These are phyloP conservation scores for Catostylus mosaicus DNA, from an alignment of 30 jellyfish, hydroid and myxozoan genomes.

Conservation along the genomic window DNA sequence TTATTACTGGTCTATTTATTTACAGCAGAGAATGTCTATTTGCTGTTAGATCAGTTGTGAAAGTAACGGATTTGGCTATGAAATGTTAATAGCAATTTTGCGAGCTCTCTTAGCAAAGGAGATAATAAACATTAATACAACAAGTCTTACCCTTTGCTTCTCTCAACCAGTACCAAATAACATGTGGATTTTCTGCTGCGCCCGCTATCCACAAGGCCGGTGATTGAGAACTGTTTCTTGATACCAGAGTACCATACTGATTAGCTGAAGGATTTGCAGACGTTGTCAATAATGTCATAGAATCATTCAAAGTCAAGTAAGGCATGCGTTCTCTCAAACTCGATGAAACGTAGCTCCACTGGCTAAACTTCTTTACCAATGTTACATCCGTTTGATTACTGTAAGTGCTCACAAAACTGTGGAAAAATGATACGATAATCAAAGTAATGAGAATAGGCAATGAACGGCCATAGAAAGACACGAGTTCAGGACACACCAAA, in stretches of 20 bases:
- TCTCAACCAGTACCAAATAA: slow-evolving; percentile 95
- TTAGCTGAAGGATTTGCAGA: slow-evolving; percentile 80
- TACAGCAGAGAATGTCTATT: too few relatives aligned
- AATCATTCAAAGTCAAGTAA: slow-evolving; percentile 68
- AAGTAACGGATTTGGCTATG: too few relatives aligned
- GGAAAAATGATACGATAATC: neutral
- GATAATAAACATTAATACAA: neutral
- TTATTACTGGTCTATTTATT: too few relatives aligned
- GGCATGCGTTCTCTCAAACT: slow-evolving; percentile 96
- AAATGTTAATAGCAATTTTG: too few relatives aligned
- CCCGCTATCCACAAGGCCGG: slow-evolving; percentile 94
- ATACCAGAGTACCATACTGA: slow-evolving; percentile 86
- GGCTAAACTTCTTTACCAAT: slow-evolving; percentile 88
- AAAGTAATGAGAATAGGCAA: too few relatives aligned
- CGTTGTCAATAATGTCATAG: slow-evolving; percentile 83
- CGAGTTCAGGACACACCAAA: too few relatives aligned
- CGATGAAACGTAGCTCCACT: slow-evolving; percentile 88
- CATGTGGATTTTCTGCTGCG: slow-evolving; percentile 85
- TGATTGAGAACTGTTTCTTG: slow-evolving; percentile 69
- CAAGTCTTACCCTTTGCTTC: slow-evolving; percentile 87
- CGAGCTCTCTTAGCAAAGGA: too few relatives aligned
- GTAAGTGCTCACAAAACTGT: slow-evolving; percentile 55
- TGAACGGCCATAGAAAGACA: too few relatives aligned
- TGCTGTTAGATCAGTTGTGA: too few relatives aligned
- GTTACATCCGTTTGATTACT: slow-evolving; percentile 89